Percentiles rank a stretch among this genome's conserved stretches.
Evolutionary conservation across 2,888 invertebrate species (phyloP).

Genomic region (Dasysyrphus tricinctus): DNA sequence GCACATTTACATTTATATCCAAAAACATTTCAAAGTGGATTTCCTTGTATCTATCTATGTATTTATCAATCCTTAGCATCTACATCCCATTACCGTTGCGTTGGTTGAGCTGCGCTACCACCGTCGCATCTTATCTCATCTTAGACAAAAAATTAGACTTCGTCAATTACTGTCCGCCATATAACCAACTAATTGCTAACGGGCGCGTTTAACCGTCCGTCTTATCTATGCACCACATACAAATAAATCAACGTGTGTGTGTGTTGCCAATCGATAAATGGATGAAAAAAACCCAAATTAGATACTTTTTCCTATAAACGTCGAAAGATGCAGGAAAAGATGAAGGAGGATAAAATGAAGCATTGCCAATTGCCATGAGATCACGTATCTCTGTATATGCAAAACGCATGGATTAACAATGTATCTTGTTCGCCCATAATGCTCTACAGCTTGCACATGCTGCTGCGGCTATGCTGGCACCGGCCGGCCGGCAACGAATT

Average conservation of each 20-base stretch:
- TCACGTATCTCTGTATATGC: constrained; percentile 45
- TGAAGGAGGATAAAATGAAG: constrained; percentile 21
- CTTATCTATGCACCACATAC: neutral
- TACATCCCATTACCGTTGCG: neutral
- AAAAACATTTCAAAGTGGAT: constrained; percentile 43
- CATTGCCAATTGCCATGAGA: constrained; percentile 55
- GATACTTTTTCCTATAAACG: neutral
- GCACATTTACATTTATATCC: constrained; percentile 33
- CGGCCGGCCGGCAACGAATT: constrained; percentile 17
- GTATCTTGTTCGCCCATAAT: constrained; percentile 29
- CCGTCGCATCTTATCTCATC: constrained; percentile 62
- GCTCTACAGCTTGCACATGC: neutral
- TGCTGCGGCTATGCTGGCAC: neutral
- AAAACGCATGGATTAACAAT: constrained; percentile 57
- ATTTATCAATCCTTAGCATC: constrained; percentile 58
- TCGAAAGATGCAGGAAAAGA: constrained; percentile 18
- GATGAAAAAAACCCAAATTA: constrained; percentile 54
- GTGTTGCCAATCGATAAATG: constrained; percentile 47
- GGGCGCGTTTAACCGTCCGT: constrained; percentile 52
- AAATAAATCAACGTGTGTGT: neutral
- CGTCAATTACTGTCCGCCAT: constrained; percentile 69
- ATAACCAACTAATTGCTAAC: constrained; percentile 70
- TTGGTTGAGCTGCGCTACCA: neutral
- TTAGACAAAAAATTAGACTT: constrained; percentile 37
- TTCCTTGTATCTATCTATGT: constrained; percentile 55